A percentile compares a stretch with the other conserved stretches of the same genome.
Evolutionary conservation across 2,888 invertebrate genomes (phyloP).

Genomic region (Troglohyphantes excavatus): DNA sequence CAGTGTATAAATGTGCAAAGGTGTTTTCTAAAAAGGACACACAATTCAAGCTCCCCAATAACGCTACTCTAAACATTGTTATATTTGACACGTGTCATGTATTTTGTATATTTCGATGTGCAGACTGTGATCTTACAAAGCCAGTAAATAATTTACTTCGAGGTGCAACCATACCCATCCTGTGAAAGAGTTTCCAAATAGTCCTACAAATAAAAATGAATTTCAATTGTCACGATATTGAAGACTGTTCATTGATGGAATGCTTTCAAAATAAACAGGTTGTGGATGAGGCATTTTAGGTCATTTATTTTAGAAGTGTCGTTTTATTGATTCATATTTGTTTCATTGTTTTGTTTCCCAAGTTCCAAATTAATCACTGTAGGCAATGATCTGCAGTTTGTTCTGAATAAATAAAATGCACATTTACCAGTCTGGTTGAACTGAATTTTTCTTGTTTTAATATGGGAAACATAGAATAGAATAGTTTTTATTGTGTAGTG

Average conservation of each 20-base stretch:
- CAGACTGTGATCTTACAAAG: conserved; percentile 77
- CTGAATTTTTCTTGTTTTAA: conserved; percentile 16
- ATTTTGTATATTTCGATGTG: conserved; percentile 75
- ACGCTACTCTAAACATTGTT: conserved; percentile 64
- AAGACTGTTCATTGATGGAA: conserved; percentile 56
- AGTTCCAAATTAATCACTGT: conserved; percentile 73
- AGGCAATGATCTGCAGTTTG: conserved; percentile 65
- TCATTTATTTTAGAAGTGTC: conserved; percentile 64
- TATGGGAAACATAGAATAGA: too few species aligned
- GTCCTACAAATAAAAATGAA: conserved; percentile 17
- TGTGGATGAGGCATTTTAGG: conserved; percentile 71
- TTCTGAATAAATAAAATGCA: conserved; percentile 76
- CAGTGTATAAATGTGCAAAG: background rate
- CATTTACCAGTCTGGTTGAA: conserved; percentile 67
- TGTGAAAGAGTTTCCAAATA: conserved; percentile 33
- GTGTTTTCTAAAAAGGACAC: conserved; percentile 37
- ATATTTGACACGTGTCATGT: conserved; percentile 73
- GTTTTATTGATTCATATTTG: conserved; percentile 49
- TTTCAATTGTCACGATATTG: conserved; percentile 26
- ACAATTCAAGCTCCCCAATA: conserved; percentile 43
- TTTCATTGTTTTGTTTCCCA: conserved; percentile 70
- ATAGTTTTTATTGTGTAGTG: too few species aligned
- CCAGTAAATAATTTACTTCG: conserved; percentile 72
- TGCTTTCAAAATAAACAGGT: conserved; percentile 60
- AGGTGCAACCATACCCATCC: conserved; percentile 57